phyloP scores from a whole-genome alignment of 64 coral and sea anemone genomes.

The Orbicella faveolata region DNA sequence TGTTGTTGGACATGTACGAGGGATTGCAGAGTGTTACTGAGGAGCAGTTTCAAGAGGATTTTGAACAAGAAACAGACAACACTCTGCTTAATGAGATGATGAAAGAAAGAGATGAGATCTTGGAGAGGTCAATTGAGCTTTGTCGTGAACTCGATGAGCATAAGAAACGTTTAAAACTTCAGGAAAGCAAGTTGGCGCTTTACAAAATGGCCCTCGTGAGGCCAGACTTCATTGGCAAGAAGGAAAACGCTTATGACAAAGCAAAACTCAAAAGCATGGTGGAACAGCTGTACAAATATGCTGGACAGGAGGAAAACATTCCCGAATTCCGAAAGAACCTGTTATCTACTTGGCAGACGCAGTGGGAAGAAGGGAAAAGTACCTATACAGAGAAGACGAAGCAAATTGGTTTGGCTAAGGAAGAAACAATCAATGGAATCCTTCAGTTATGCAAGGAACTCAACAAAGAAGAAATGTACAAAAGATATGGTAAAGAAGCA shows the following conservation, averaged over 20 bases:
- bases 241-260: not conserved
- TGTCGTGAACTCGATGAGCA: not conserved
- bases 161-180: not conserved
- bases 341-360: not conserved
- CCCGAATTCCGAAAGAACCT: not conserved
- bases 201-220: not conserved
- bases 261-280: not conserved
- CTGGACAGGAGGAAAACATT: not conserved
- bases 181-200: not conserved
- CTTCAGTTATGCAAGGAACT: conserved; percentile 3
- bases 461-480: not conserved
- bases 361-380: not conserved
- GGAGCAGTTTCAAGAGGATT: not conserved
- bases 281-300: not conserved
- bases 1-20: not conserved
- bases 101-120: not conserved
- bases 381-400: not conserved
- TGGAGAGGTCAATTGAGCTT: not conserved
- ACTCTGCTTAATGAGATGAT: not conserved
- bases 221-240: not conserved
- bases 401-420: not conserved
- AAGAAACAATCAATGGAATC: not conserved
- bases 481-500: not conserved
- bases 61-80: not conserved
- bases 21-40: not conserved